phyloP scores from a whole-genome alignment of 2,797 vertebrate genomes.

The Pagetopsis macropterus region DNA sequence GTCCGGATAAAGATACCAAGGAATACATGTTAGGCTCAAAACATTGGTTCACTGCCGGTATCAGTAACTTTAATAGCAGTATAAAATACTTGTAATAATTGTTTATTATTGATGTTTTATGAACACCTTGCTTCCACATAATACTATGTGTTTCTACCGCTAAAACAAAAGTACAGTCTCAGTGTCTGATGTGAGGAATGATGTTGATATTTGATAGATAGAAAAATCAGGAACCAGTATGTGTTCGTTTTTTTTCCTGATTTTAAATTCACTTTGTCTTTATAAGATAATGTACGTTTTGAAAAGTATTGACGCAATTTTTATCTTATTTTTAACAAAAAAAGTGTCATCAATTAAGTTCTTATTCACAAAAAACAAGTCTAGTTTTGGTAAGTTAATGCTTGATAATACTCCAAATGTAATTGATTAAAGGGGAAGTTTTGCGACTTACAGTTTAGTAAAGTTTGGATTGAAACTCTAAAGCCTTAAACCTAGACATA shows the following conservation, averaged over 20 bases:
- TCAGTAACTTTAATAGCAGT: neutral
- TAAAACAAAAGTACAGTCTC: slow-evolving; percentile 6
- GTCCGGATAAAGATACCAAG: slow-evolving; percentile 1
- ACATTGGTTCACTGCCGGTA: slow-evolving; percentile 21
- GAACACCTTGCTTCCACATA: slow-evolving; percentile 1
- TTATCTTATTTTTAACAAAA: neutral
- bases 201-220: slow-evolving; percentile 13
- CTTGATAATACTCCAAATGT: neutral
- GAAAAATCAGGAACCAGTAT: slow-evolving; percentile 17
- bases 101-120: neutral
- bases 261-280: slow-evolving; percentile 9
- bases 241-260: slow-evolving; percentile 14
- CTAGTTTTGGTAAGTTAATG: neutral
- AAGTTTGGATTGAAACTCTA: neutral
- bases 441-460: too few species aligned
- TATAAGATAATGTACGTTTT: slow-evolving; percentile 8
- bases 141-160: slow-evolving; percentile 7
- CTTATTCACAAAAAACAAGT: slow-evolving; percentile 10
- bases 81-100: neutral
- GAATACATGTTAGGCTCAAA: slow-evolving; percentile 16
- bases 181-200: slow-evolving; percentile 15
- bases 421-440: neutral
- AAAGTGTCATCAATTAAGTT: too few species aligned
- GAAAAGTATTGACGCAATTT: slow-evolving; percentile 15
- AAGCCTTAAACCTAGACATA: neutral